phyloP scores from a whole-genome alignment of 92 coral and sea anemone species.

The Epizoanthus scotinus region DNA sequence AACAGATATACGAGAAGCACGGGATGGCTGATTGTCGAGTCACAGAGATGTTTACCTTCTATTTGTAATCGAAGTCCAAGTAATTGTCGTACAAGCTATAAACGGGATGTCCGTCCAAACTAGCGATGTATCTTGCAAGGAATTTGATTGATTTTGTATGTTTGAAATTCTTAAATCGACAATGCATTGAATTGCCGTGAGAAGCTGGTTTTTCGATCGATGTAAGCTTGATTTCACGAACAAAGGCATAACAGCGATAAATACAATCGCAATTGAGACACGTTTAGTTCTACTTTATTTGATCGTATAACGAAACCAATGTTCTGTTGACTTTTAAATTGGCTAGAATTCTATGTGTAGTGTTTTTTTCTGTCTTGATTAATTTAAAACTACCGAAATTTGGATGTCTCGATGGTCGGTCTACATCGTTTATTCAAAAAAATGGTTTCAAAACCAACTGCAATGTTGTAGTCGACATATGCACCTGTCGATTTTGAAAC shows the following conservation, averaged over 20 bases:
- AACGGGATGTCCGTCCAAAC: not conserved
- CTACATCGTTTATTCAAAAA: constrained; percentile 10
- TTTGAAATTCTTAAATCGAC: not conserved
- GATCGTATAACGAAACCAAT: not conserved
- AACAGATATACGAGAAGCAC: not conserved
- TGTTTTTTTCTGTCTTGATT: not conserved
- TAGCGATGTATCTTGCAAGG: not conserved
- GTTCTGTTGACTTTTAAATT: not conserved
- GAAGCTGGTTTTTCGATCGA: constrained; percentile 5
- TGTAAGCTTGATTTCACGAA: constrained; percentile 1
- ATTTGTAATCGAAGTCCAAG: not conserved
- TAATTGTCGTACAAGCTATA: not conserved
- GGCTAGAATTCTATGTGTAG: not conserved
- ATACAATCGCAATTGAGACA: not conserved
- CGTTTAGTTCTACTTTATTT: not conserved
- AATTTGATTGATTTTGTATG: not conserved
- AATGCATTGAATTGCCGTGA: not conserved
- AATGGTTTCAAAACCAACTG: constrained; percentile 27
- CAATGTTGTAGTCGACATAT: constrained; percentile 24
- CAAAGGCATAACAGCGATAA: constrained; percentile 16
- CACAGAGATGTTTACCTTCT: constrained; percentile 22
- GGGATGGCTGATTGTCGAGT: constrained; percentile 24
- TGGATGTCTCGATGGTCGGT: not conserved
- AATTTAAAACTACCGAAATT: not conserved
- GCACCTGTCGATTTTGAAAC: constrained; percentile 36